These are phyloP conservation scores for Theristicus caerulescens DNA, from an alignment of 2,113 vertebrate genomes.

Conservation along the genomic window DNA sequence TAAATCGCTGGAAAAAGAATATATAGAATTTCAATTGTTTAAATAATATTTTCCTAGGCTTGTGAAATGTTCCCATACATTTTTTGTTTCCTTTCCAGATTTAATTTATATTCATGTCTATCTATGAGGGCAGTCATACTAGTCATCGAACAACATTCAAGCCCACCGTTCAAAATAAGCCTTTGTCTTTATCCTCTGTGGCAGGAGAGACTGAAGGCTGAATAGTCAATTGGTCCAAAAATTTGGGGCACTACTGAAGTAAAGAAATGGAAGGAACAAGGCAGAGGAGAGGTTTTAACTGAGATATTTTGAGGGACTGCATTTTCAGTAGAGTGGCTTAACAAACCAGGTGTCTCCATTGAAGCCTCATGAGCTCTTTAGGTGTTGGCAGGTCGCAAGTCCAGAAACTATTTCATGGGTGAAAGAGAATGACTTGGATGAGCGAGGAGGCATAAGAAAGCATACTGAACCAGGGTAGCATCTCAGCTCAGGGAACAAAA, in stretches of 20 bases:
- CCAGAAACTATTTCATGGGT: neutral
- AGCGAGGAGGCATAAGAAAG: neutral
- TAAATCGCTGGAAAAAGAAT: neutral
- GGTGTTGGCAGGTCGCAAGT: neutral
- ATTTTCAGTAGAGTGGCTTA: neutral
- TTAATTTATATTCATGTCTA: neutral
- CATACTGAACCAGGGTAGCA: neutral
- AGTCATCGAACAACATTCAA: neutral
- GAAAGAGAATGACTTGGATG: neutral
- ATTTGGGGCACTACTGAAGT: neutral
- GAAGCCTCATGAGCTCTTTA: neutral
- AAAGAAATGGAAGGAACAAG: neutral
- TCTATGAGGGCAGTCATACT: neutral
- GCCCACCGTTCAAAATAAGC: fast-evolving
- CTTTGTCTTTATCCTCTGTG: neutral
- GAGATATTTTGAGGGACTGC: neutral
- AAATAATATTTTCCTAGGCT: neutral
- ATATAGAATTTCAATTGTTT: neutral
- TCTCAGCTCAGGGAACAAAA: neutral
- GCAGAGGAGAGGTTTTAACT: neutral
- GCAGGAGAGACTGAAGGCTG: neutral
- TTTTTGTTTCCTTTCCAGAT: neutral
- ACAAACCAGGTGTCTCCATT: neutral
- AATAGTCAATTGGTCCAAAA: neutral
- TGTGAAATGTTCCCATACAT: neutral